Conservation (phyloP, 2,113 vertebrate species). For the Gasterosteus aculeatus region DNA sequence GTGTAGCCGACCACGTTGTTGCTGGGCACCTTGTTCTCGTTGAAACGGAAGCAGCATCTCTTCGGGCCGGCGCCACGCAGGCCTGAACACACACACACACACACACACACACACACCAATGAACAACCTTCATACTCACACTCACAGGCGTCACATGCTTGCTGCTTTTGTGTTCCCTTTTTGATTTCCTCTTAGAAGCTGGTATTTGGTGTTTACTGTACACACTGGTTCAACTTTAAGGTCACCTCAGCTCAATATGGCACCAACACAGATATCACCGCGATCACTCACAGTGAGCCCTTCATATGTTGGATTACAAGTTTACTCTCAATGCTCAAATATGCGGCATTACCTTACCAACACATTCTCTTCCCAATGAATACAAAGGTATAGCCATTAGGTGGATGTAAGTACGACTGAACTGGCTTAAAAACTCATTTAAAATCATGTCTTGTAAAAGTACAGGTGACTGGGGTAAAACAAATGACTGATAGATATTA, state of each 20-base stretch:
- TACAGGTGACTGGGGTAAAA: not conserved
- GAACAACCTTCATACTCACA: not conserved
- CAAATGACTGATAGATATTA: not conserved
- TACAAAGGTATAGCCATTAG: no score
- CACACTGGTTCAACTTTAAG: not conserved
- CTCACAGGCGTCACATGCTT: not conserved
- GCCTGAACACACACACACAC: constrained; percentile 55
- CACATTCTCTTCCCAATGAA: no score
- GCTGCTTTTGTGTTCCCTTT: not conserved
- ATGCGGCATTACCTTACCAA: not conserved
- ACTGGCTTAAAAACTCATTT: not conserved
- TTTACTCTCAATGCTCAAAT: not conserved
- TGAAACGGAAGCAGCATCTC: constrained; percentile 75
- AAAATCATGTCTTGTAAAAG: not conserved
- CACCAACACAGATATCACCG: no score
- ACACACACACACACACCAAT: not conserved
- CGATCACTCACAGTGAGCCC: not conserved
- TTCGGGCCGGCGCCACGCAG: constrained; percentile 60
- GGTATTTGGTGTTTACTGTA: not conserved
- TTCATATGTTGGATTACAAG: not conserved
- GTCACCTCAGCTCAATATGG: no score
- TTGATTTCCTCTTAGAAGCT: constrained; percentile 13
- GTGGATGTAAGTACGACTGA: not conserved
- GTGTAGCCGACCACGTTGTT: constrained; percentile 46
- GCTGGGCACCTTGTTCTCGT: not conserved